phyloP scores from a whole-genome alignment of 1,140 invertebrate species.

The Eurosta solidaginis region DNA sequence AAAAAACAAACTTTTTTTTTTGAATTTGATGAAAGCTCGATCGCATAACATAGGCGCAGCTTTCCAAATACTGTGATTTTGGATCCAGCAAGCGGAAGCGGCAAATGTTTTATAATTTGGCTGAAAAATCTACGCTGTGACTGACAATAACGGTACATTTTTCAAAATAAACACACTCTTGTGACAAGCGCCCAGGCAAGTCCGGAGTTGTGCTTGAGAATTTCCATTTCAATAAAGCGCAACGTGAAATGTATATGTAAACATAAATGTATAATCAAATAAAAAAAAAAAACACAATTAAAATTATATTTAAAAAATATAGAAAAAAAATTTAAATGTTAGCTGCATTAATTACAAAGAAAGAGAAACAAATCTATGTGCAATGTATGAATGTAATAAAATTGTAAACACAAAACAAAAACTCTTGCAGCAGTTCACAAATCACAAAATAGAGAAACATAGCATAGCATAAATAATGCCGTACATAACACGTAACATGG shows the following conservation, averaged over 20 bases:
- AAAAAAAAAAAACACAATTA: conserved; percentile 34
- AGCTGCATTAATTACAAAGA: neutral
- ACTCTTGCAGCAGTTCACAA: neutral
- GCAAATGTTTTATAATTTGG: neutral
- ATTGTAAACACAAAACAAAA: neutral
- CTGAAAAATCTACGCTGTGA: conserved; percentile 48
- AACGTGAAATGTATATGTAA: conserved; percentile 29
- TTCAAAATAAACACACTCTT: conserved; percentile 22
- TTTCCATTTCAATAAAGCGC: conserved; percentile 30
- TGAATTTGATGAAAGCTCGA: neutral
- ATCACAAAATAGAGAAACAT: neutral
- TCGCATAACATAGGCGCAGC: neutral
- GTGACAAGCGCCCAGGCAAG: conserved; percentile 31
- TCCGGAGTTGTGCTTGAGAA: neutral
- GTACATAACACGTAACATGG: too few relatives aligned
- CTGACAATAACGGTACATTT: conserved; percentile 56
- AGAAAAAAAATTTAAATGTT: conserved; percentile 21
- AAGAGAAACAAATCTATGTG: conserved; percentile 26
- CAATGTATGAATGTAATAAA: conserved; percentile 18
- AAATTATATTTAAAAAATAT: neutral
- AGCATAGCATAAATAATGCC: too few relatives aligned
- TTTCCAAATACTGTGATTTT: neutral
- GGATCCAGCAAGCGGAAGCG: neutral
- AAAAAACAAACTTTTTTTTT: conserved; percentile 8
- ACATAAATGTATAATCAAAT: too few relatives aligned